These are phyloP conservation scores for Drosophila kanapiae DNA, from an alignment of 1,140 invertebrate genomes.

Conservation along the genomic window DNA sequence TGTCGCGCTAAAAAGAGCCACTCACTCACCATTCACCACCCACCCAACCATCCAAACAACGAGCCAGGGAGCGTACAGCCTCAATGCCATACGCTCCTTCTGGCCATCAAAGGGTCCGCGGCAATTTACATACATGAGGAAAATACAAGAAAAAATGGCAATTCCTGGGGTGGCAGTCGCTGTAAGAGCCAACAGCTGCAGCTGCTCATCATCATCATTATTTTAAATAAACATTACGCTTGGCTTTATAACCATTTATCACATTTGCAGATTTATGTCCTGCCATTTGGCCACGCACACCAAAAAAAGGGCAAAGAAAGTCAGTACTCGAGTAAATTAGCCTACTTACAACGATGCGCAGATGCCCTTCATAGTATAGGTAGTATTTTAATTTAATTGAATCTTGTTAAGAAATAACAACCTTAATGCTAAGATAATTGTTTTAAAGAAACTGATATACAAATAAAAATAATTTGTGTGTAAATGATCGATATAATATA, in stretches of 20 bases:
- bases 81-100: slow-evolving; percentile 28
- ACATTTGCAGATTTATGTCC: slow-evolving; percentile 78
- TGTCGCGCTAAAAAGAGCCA: slow-evolving; percentile 41
- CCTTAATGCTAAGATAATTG: too few relatives aligned
- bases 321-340: slow-evolving; percentile 38
- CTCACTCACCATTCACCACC: slow-evolving; percentile 17
- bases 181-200: slow-evolving; percentile 25
- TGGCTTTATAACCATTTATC: slow-evolving; percentile 80
- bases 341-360: slow-evolving; percentile 2
- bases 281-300: slow-evolving; percentile 42
- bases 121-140: slow-evolving; percentile 61
- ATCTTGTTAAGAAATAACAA: too few relatives aligned
- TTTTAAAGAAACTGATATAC: too few relatives aligned
- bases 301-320: slow-evolving; percentile 24
- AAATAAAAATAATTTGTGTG: too few relatives aligned
- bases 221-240: slow-evolving; percentile 80
- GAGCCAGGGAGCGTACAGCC: neutral
- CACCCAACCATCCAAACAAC: neutral
- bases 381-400: neutral
- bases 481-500: too few relatives aligned
- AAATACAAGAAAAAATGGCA: neutral
- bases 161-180: slow-evolving; percentile 4
- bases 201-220: slow-evolving; percentile 77
- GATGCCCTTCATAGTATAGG: slow-evolving; percentile 17
- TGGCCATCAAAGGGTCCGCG: slow-evolving; percentile 41